Evolutionary conservation across 2,113 vertebrate species (phyloP).

Genomic region (Solenodon paradoxus): DNA sequence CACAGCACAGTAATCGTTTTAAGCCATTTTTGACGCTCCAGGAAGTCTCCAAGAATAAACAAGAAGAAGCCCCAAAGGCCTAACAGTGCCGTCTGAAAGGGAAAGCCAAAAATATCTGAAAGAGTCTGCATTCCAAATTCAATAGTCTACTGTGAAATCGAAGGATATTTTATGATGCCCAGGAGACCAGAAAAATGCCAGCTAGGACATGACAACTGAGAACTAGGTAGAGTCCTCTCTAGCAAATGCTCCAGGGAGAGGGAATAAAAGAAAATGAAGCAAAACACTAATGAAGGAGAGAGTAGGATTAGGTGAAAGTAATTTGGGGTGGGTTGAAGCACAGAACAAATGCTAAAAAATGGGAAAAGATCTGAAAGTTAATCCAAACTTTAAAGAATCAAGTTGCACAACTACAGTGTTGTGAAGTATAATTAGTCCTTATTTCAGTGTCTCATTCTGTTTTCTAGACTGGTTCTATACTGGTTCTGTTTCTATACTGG

Average conservation of each 20-base stretch:
- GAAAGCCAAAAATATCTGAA: constrained; percentile 67
- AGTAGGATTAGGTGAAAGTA: background rate
- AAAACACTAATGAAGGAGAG: constrained; percentile 18
- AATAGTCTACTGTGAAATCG: constrained; percentile 52
- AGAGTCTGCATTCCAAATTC: constrained; percentile 49
- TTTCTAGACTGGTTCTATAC: background rate
- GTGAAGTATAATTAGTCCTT: background rate
- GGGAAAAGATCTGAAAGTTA: background rate
- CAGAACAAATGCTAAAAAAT: background rate
- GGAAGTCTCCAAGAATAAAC: constrained; percentile 74
- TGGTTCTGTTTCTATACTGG: too few species aligned
- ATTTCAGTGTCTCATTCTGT: background rate
- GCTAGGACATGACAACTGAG: background rate
- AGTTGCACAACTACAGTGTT: background rate
- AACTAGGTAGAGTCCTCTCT: background rate
- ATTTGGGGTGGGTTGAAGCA: background rate
- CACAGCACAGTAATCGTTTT: constrained; percentile 62
- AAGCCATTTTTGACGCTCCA: constrained; percentile 73
- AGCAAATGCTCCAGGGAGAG: background rate
- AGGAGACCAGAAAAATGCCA: constrained; percentile 24
- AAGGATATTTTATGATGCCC: constrained; percentile 40
- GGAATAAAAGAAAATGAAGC: background rate
- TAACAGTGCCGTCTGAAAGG: constrained; percentile 39
- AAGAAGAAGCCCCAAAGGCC: constrained; percentile 55
- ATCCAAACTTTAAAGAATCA: background rate